phyloP scores from a whole-genome alignment of 2,113 vertebrate genomes.

The Lanius ludovicianus region DNA sequence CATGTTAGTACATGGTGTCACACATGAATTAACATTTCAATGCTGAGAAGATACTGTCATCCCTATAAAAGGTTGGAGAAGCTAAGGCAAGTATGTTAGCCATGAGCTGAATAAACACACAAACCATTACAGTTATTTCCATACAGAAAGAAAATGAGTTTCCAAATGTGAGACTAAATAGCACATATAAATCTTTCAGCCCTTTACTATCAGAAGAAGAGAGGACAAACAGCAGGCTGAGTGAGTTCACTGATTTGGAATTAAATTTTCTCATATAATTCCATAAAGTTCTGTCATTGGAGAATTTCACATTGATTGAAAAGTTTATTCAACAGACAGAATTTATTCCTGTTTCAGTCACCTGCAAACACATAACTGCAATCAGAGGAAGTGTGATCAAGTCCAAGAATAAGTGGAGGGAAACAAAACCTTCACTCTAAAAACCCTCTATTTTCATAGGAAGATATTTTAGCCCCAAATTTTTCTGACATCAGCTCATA shows the following conservation, averaged over 20 bases:
- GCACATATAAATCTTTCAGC: background rate
- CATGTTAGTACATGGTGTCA: background rate
- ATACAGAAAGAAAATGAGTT: background rate
- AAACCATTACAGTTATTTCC: background rate
- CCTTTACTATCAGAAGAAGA: slow-evolving; percentile 1
- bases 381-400: slow-evolving; percentile 2
- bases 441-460: background rate
- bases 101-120: background rate
- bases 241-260: background rate
- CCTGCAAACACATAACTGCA: background rate
- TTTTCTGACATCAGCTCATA: background rate
- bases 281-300: background rate
- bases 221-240: background rate
- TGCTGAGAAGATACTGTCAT: background rate
- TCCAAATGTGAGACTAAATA: slow-evolving; percentile 10
- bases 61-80: background rate
- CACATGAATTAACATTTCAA: background rate
- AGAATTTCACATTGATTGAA: slow-evolving; percentile 11
- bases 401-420: background rate
- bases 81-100: background rate
- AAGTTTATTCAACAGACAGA: slow-evolving; percentile 3
- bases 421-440: background rate
- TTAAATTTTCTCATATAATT: background rate
- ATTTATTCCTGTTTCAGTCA: slow-evolving; percentile 28
- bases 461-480: background rate